Evolutionary conservation across 1,140 invertebrate genomes (phyloP).

Genomic region (Oncopodura yosiiana): DNA sequence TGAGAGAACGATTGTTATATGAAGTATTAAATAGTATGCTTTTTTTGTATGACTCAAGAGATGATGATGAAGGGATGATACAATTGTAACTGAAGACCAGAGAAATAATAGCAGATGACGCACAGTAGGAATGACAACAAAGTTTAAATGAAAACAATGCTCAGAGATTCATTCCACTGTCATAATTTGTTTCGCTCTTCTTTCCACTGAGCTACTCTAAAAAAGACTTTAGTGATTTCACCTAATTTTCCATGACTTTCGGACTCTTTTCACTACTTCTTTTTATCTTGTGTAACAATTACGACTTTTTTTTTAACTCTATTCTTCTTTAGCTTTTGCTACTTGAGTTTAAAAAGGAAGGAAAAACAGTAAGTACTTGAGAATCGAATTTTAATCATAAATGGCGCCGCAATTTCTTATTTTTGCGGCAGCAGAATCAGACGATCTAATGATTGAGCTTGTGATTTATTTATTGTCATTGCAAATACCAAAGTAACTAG

Average conservation of each 20-base stretch:
- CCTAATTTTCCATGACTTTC: conserved; percentile 32
- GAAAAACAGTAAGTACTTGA: too few relatives aligned
- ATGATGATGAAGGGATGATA: too few relatives aligned
- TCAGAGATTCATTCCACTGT: conserved; percentile 33
- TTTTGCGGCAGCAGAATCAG: too few relatives aligned
- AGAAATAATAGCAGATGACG: conserved; percentile 31
- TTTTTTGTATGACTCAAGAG: conserved; percentile 7
- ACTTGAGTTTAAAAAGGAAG: too few relatives aligned
- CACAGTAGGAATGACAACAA: conserved; percentile 34
- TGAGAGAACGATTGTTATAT: background rate
- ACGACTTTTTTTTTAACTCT: too few relatives aligned
- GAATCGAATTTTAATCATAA: too few relatives aligned
- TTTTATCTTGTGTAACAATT: background rate
- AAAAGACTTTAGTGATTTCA: conserved; percentile 23
- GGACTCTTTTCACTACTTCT: conserved; percentile 23
- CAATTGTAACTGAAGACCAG: too few relatives aligned
- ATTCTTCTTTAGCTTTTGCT: too few relatives aligned
- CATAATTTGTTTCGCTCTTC: conserved; percentile 30
- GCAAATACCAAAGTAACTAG: too few relatives aligned
- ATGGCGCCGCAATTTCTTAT: too few relatives aligned
- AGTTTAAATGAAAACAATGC: conserved; percentile 33
- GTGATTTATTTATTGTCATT: too few relatives aligned
- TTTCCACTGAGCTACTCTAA: conserved; percentile 10
- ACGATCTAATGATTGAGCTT: too few relatives aligned
- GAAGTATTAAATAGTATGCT: background rate